Conservation (phyloP, 92 coral and sea anemone genomes). For the Paragorgia papillata region DNA sequence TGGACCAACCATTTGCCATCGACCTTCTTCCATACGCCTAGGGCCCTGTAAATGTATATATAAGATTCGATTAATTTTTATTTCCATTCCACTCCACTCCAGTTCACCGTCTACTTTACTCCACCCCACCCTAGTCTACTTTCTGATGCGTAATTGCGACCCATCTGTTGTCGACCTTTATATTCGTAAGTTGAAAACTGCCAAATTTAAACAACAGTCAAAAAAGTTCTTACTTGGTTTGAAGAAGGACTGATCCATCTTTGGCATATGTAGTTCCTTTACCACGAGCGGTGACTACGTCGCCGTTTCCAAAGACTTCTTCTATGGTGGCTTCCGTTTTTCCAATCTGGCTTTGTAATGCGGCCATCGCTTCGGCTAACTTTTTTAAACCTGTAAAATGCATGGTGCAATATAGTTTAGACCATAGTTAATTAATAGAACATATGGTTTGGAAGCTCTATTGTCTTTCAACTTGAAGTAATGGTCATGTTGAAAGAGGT, state of each 20-base stretch:
- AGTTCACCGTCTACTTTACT: not conserved
- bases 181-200: too few species aligned
- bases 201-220: too few species aligned
- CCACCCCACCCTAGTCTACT: too few species aligned
- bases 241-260: conserved; percentile 14
- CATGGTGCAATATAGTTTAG: not conserved
- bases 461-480: too few species aligned
- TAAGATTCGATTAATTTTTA: not conserved
- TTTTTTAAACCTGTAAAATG: not conserved
- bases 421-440: too few species aligned
- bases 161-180: too few species aligned
- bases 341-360: conserved; percentile 20
- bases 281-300: conserved; percentile 5
- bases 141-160: too few species aligned
- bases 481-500: too few species aligned
- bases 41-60: not conserved
- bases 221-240: too few species aligned
- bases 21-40: conserved; percentile 19
- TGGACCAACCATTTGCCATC: conserved; percentile 13
- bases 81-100: too few species aligned
- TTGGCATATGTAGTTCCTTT: conserved; percentile 27
- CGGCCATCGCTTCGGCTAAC: conserved; percentile 12
- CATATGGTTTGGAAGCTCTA: too few species aligned
- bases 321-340: not conserved
- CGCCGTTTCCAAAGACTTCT: conserved; percentile 26